Evolutionary conservation across 2,888 invertebrate species (phyloP).

Genomic region (Oligia latruncula): DNA sequence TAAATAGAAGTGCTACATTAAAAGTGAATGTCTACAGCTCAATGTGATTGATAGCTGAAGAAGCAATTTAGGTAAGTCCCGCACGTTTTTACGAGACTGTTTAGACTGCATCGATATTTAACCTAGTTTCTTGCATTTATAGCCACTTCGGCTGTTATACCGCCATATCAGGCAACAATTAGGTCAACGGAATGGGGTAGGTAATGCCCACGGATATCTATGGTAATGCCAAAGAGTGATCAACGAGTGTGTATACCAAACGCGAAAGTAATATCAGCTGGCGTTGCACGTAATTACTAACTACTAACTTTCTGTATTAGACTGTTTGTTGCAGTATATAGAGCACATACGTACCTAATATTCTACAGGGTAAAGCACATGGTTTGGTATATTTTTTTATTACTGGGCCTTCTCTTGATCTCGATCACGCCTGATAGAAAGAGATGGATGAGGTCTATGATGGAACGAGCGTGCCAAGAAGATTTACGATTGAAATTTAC

Average conservation of each 20-base stretch:
- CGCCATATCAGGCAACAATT: conserved; percentile 85
- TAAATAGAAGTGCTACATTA: conserved; percentile 45
- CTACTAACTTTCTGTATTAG: neutral
- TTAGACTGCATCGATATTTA: conserved; percentile 86
- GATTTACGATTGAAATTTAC: neutral
- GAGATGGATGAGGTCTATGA: neutral
- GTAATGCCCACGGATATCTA: conserved; percentile 70
- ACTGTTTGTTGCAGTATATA: conserved; percentile 1
- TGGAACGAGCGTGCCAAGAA: neutral
- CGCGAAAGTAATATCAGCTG: conserved; percentile 68
- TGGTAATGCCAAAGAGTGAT: conserved; percentile 80
- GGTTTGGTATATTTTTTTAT: neutral
- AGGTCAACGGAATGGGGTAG: conserved; percentile 86
- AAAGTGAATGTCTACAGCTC: conserved; percentile 47
- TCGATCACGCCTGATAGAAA: neutral
- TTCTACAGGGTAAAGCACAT: neutral
- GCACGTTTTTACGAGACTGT: conserved; percentile 75
- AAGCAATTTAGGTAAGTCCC: conserved; percentile 73
- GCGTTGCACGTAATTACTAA: conserved; percentile 27
- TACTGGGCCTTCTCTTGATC: neutral
- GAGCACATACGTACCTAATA: neutral
- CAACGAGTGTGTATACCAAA: conserved; percentile 75
- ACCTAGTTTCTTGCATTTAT: conserved; percentile 88
- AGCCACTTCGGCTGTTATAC: conserved; percentile 83
- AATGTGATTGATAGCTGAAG: conserved; percentile 68